phyloP scores from a whole-genome alignment of 2,888 invertebrate species.

The Nephrotoma appendiculata region DNA sequence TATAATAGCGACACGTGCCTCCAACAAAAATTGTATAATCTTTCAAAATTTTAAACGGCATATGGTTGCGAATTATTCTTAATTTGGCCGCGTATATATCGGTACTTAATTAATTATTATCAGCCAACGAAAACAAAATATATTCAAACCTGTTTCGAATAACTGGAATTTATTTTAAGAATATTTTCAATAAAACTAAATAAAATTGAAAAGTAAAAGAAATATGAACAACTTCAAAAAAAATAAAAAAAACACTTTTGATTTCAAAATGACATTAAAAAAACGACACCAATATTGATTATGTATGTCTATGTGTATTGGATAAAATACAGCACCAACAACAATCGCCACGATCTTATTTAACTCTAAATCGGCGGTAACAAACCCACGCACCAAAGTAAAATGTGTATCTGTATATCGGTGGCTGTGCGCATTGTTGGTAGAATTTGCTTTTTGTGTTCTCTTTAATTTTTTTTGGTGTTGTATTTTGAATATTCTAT shows the following conservation, averaged over 20 bases:
- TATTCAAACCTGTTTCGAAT: neutral
- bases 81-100: neutral
- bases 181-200: neutral
- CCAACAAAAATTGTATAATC: too few relatives aligned
- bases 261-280: neutral
- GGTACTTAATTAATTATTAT: neutral
- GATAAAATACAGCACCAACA: neutral
- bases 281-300: neutral
- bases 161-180: neutral
- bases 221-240: neutral
- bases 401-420: neutral
- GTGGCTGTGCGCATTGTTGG: neutral
- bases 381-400: neutral
- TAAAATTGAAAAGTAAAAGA: neutral
- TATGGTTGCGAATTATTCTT: too few relatives aligned
- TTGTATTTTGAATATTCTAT: neutral
- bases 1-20: too few relatives aligned
- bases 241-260: neutral
- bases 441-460: neutral
- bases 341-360: neutral
- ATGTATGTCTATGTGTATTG: neutral
- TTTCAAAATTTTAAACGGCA: too few relatives aligned
- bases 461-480: neutral
- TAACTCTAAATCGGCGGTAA: neutral
- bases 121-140: neutral